Conservation (phyloP, 2,888 invertebrate genomes). For the Biston betularia region DNA sequence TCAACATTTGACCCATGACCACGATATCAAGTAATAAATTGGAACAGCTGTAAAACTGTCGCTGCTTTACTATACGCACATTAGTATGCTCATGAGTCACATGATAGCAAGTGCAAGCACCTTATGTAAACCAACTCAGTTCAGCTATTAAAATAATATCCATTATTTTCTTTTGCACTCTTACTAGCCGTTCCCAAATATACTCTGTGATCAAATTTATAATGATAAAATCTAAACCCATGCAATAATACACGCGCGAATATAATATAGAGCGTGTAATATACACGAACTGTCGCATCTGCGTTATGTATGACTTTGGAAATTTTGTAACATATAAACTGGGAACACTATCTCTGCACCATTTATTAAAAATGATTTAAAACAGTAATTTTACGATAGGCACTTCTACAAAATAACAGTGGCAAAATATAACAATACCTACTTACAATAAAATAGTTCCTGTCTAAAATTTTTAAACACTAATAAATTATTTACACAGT, state of each 20-base stretch:
- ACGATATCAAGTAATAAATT: neutral
- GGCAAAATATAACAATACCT: slow-evolving; percentile 64
- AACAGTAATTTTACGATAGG: slow-evolving; percentile 60
- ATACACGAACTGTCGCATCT: neutral
- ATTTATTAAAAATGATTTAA: slow-evolving; percentile 47
- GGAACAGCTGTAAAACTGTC: slow-evolving; percentile 1
- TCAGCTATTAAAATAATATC: too few species aligned
- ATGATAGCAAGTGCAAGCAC: too few species aligned
- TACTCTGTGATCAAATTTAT: neutral
- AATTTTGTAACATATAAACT: slow-evolving; percentile 26
- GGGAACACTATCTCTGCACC: slow-evolving; percentile 50
- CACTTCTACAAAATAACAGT: slow-evolving; percentile 69
- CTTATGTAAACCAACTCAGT: too few species aligned
- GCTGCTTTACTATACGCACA: neutral
- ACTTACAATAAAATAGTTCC: slow-evolving; percentile 64
- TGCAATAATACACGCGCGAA: too few species aligned
- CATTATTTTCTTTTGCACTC: neutral
- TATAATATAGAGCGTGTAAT: neutral
- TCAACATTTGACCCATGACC: neutral
- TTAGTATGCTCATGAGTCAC: neutral
- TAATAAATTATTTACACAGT: slow-evolving; percentile 73
- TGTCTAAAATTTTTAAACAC: slow-evolving; percentile 58
- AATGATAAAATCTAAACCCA: neutral
- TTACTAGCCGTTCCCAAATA: neutral
- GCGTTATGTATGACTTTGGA: slow-evolving; percentile 27